Percentiles rank a stretch among this genome's conserved stretches.
Evolutionary conservation across 1,140 invertebrate genomes (phyloP).

Genomic region (Caenorhabditis remanei): DNA sequence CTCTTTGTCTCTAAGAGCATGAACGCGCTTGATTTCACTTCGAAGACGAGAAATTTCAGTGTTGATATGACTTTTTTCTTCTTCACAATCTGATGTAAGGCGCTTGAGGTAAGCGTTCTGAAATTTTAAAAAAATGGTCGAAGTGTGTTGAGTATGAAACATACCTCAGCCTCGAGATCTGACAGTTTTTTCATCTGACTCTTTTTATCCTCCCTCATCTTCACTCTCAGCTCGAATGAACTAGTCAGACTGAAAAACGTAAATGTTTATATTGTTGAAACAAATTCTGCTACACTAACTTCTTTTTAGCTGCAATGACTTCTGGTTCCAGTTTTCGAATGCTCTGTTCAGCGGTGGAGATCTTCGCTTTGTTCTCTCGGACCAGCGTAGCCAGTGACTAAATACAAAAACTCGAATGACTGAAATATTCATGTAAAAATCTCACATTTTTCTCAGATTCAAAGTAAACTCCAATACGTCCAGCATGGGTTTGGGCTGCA

Average conservation of each 20-base stretch:
- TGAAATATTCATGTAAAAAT: background rate
- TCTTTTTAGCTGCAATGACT: background rate
- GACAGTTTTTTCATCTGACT: slow-evolving; percentile 2
- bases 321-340: slow-evolving; percentile 23
- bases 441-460: slow-evolving; percentile 47
- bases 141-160: no score
- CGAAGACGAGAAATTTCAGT: background rate
- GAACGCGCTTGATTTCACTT: background rate
- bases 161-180: background rate
- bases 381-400: background rate
- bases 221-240: background rate
- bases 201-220: background rate
- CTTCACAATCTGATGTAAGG: background rate
- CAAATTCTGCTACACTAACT: background rate
- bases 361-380: background rate
- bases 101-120: slow-evolving; percentile 13
- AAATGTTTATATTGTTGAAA: background rate
- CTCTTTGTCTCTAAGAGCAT: background rate
- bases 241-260: background rate
- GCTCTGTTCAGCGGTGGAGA: background rate
- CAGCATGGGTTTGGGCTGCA: background rate
- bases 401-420: background rate
- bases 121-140: no score
- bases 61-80: background rate
- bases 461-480: background rate